Conservation (phyloP, 2,113 vertebrate species). For the Probosciger aterrimus region DNA sequence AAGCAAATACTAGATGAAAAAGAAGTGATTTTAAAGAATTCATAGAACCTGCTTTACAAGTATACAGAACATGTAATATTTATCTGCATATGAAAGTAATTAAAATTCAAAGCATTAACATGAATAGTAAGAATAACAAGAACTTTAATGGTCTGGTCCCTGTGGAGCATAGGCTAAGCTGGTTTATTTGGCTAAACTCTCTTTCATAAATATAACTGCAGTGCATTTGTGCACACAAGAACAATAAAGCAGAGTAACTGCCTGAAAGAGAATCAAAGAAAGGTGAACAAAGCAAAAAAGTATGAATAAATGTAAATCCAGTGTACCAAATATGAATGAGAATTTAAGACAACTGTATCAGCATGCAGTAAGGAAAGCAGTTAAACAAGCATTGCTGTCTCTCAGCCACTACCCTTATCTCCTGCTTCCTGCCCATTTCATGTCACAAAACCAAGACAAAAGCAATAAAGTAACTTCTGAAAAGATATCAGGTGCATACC, state of each 20-base stretch:
- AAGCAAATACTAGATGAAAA: constrained; percentile 3
- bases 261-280: background rate
- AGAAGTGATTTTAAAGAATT: background rate
- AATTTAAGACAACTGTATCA: background rate
- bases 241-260: constrained; percentile 37
- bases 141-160: constrained; percentile 2
- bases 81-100: constrained; percentile 47
- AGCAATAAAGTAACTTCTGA: background rate
- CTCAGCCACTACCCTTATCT: background rate
- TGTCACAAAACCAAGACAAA: background rate
- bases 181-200: constrained; percentile 27
- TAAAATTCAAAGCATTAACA: constrained; percentile 48
- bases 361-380: background rate
- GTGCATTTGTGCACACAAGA: background rate
- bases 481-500: background rate
- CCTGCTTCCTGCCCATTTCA: background rate
- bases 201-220: constrained; percentile 22
- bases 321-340: background rate
- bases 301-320: background rate
- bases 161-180: background rate
- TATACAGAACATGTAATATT: background rate
- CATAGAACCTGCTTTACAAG: background rate
- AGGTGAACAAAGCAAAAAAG: background rate
- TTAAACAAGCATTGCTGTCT: background rate
- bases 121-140: constrained; percentile 41